Evolutionary conservation across 2,797 vertebrate species (phyloP), one percentile per base, ranked within the genome.

Genomic region (Hephaestus fuliginosus): DNA sequence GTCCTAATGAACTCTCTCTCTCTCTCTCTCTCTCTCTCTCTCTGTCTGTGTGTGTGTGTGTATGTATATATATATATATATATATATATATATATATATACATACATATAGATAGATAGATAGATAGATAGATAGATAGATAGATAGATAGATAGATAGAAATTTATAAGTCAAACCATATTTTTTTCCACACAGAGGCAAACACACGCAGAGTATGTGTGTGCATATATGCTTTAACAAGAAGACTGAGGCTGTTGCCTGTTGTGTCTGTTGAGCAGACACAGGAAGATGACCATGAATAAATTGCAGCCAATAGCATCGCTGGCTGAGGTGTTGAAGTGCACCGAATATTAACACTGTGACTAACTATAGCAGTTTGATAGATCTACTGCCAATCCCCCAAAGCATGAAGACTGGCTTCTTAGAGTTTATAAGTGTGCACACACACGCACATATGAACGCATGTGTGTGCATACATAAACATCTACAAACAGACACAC

Each of bases 391-490:
- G 90, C 89, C 85, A 86, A 74, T 84, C 76, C 87, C 71, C 68
- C 64, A 90, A 82, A 86, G 82, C 85, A 74, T 65, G 76, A 80
- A 74, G 63, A 70, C 76, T 33, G 80, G 70, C 81, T 83, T 76
- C 76, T 86, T 56, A 73, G 76, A 84, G 70, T 91, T 92, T 83
- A 80, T 81, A 76, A 73, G 52, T 76, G 49, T 73, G 83, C 78
- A 76, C 84, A 74, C 75, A 83, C 76, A 77, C 61, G 57, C 75
- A 78, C 72, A 76, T 77, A 83, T 56, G 25, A 73, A 78, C 68
- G 53, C 80, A 84, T 81, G 82, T 88, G 84, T 87, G 84, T 85
- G 73, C 81, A 89, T 90, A 76, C 83, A 81, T 82, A 90, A 85
- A 78, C 75, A 81, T 85, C 67, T 48, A 84, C 76, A 86, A 88